Conservation (phyloP, 2,113 vertebrate species). For the Pica pica region DNA sequence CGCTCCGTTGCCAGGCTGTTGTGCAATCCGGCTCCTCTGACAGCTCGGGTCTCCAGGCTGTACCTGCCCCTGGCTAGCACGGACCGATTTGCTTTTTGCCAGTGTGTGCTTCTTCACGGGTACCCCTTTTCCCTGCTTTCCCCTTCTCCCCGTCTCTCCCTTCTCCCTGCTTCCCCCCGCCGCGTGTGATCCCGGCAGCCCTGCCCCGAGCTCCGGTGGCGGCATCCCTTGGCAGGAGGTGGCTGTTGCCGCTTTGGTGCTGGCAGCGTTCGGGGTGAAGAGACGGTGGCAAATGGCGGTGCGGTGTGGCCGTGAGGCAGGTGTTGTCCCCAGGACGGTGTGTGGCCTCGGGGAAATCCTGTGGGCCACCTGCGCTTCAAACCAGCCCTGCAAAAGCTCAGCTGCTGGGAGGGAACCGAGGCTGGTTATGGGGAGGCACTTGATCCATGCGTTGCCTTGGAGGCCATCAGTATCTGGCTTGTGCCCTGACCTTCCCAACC, state of each 20-base stretch:
- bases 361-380: fast-evolving
- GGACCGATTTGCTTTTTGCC: background rate
- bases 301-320: fast-evolving
- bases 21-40: background rate
- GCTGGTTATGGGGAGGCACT: background rate
- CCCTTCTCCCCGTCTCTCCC: background rate
- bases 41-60: background rate
- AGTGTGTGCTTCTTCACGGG: background rate
- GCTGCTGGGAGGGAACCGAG: background rate
- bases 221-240: background rate
- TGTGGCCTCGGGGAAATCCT: background rate
- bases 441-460: fast-evolving
- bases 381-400: background rate
- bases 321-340: fast-evolving
- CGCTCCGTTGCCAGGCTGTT: background rate
- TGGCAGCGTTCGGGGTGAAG: fast-evolving
- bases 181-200: background rate
- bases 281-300: fast-evolving
- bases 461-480: background rate
- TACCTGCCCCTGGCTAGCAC: background rate
- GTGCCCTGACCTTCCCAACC: background rate
- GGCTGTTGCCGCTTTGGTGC: fast-evolving
- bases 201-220: background rate
- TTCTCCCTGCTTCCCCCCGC: background rate
- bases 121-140: background rate